phyloP scores from a whole-genome alignment of 1,140 invertebrate genomes.

The Platorchestia sp. region DNA sequence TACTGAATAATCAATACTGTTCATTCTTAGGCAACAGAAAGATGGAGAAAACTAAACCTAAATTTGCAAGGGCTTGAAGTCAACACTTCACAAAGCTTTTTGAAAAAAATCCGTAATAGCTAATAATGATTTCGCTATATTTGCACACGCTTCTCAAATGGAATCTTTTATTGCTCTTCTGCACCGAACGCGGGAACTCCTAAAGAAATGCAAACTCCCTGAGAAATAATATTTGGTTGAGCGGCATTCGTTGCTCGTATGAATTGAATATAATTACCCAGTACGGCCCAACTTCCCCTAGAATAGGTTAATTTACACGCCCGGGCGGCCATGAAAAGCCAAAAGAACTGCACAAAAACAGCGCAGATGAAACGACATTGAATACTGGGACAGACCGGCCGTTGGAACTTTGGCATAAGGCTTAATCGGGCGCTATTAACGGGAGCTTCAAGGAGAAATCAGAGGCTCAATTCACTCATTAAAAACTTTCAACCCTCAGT shows the following conservation, averaged over 20 bases:
- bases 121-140: no score
- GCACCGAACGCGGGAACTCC: neutral
- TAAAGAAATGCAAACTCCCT: neutral
- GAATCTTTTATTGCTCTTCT: neutral
- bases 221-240: neutral
- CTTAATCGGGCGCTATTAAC: neutral
- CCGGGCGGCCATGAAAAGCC: neutral
- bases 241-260: neutral
- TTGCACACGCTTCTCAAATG: no score
- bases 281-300: neutral
- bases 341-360: neutral
- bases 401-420: neutral
- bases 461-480: neutral
- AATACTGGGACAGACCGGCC: neutral
- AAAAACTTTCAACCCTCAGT: neutral
- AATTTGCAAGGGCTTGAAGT: no score
- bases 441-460: neutral
- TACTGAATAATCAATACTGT: no score
- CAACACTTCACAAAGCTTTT: no score
- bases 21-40: no score
- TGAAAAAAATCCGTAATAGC: no score
- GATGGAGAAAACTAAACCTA: no score
- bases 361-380: neutral
- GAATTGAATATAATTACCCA: neutral
- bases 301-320: neutral